These are phyloP conservation scores for Tubulanus polymorphus DNA, from an alignment of 2,888 invertebrate species.

Conservation along the genomic window DNA sequence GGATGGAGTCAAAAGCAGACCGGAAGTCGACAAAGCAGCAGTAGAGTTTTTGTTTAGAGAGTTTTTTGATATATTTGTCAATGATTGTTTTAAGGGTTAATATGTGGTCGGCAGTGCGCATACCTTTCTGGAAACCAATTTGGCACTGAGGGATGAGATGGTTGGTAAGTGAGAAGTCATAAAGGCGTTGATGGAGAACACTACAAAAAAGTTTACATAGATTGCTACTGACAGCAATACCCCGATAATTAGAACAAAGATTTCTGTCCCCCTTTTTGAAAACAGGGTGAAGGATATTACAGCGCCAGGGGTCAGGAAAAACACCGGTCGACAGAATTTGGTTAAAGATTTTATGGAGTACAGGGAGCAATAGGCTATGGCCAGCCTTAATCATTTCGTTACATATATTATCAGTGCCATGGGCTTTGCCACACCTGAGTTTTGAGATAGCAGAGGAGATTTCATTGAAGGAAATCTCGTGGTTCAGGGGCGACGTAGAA, in stretches of 20 bases:
- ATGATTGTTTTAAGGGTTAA: not conserved
- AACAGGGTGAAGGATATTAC: not conserved
- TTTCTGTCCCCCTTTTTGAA: not conserved
- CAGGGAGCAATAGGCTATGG: not conserved
- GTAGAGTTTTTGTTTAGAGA: too few species aligned
- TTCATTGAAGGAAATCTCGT: not conserved
- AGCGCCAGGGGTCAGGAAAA: not conserved
- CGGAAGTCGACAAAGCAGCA: not conserved
- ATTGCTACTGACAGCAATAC: not conserved
- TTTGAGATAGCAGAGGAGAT: not conserved
- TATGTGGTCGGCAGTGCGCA: not conserved
- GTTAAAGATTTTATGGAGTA: not conserved
- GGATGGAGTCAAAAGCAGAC: not conserved
- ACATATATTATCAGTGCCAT: not conserved
- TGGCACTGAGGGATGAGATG: not conserved
- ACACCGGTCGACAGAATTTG: not conserved
- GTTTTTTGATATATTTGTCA: not conserved
- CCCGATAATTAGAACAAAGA: not conserved
- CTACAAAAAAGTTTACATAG: not conserved
- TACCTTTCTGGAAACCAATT: not conserved
- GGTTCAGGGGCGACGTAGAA: not conserved
- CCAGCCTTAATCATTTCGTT: not conserved
- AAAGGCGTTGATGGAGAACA: not conserved
- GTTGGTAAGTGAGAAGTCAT: not conserved
- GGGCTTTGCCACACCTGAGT: not conserved